These are phyloP conservation scores for Drosophila carrolli DNA, from an alignment of 1,140 invertebrate species.

Conservation along the genomic window DNA sequence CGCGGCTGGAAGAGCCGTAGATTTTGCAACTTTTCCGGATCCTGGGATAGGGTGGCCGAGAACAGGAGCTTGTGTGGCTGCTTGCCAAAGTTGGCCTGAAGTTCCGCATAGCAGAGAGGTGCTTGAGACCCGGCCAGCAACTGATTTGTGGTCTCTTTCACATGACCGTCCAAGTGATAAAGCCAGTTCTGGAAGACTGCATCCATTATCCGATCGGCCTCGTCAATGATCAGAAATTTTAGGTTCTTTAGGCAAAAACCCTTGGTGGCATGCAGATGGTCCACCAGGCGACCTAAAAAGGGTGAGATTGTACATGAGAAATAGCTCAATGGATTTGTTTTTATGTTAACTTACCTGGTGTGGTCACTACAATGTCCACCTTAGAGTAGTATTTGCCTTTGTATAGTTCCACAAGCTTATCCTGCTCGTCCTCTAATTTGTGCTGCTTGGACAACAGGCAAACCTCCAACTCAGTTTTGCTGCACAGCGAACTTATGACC, in stretches of 20 bases:
- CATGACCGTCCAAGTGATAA: constrained; percentile 88
- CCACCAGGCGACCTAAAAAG: constrained; percentile 91
- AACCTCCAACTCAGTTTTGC: constrained; percentile 90
- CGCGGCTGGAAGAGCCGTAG: constrained; percentile 96
- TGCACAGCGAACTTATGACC: constrained; percentile 91
- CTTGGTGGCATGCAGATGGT: constrained; percentile 94
- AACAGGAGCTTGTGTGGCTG: constrained; percentile 96
- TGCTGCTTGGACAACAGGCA: constrained; percentile 90
- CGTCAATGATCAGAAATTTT: constrained; percentile 96
- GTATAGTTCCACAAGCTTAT: constrained; percentile 89
- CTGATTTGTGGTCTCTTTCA: constrained; percentile 81
- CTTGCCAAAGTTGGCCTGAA: constrained; percentile 53
- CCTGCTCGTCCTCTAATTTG: constrained; percentile 91
- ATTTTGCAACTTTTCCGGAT: constrained; percentile 96
- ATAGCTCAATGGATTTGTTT: too few species aligned
- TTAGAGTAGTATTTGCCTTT: constrained; percentile 85
- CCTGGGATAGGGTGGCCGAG: constrained; percentile 97
- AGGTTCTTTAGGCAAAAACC: constrained; percentile 94
- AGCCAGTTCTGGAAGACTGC: constrained; percentile 96
- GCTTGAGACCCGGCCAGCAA: constrained; percentile 67
- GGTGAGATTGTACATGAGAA: neutral
- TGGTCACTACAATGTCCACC: constrained; percentile 96
- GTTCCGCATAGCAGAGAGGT: constrained; percentile 69
- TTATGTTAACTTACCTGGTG: constrained; percentile 86
- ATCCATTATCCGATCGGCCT: constrained; percentile 97